Percentiles rank a stretch among this genome's conserved stretches.
Conservation (phyloP, 2,888 invertebrate species). For the Ecliptopera silaceata region DNA sequence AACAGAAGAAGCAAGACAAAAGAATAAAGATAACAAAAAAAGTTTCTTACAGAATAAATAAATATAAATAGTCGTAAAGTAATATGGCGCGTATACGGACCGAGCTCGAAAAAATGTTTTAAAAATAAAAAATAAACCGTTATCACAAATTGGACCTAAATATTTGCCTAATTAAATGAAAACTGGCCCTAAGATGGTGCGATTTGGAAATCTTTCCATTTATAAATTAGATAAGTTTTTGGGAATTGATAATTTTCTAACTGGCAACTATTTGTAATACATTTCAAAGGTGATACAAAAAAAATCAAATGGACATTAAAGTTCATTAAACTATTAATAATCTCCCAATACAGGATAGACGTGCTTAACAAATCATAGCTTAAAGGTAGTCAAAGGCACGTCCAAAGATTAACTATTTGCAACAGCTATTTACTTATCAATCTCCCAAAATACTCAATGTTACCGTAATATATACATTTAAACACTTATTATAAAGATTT, state of each 20-base stretch:
- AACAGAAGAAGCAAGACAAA: too few species aligned
- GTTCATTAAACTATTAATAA: too few species aligned
- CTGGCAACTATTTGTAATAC: too few species aligned
- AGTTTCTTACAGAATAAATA: too few species aligned
- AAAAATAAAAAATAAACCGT: constrained; percentile 41
- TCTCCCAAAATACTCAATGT: constrained; percentile 21
- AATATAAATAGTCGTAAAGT: background rate
- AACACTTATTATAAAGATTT: constrained; percentile 47
- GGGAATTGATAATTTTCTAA: constrained; percentile 1
- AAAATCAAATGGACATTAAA: too few species aligned
- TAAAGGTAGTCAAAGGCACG: too few species aligned
- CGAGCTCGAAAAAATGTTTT: constrained; percentile 44
- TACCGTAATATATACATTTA: constrained; percentile 35
- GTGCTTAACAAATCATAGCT: too few species aligned
- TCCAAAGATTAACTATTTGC: too few species aligned
- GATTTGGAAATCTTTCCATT: constrained; percentile 1
- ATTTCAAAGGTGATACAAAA: too few species aligned
- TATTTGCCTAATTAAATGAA: constrained; percentile 5
- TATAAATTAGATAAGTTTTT: background rate
- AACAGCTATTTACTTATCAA: constrained; percentile 4
- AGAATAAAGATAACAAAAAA: too few species aligned
- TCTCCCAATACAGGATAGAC: too few species aligned
- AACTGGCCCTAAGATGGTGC: background rate
- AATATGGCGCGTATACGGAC: constrained; percentile 52
- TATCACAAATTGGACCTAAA: constrained; percentile 45